Percentiles rank a stretch among this genome's conserved stretches.
These are phyloP conservation scores for Ernsta delagoae DNA, from an alignment of 2,888 invertebrate species.

Conservation along the genomic window DNA sequence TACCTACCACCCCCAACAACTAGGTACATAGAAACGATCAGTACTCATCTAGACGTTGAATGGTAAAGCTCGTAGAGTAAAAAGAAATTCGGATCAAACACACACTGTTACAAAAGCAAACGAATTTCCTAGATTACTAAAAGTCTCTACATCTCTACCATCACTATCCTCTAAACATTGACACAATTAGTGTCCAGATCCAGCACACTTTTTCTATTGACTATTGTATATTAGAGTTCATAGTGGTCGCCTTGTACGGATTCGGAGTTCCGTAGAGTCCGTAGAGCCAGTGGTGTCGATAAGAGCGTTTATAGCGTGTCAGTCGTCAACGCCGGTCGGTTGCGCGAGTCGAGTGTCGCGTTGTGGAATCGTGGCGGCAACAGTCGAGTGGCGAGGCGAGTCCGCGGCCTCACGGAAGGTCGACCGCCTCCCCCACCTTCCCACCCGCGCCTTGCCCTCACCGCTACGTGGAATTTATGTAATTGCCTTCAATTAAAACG, in stretches of 20 bases:
- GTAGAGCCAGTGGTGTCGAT: background rate
- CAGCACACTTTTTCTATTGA: too few species aligned
- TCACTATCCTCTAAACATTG: background rate
- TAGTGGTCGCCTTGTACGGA: background rate
- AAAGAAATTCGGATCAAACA: too few species aligned
- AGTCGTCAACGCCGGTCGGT: background rate
- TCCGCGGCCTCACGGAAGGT: constrained; percentile 82
- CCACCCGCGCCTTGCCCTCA: constrained; percentile 49
- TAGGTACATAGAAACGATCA: too few species aligned
- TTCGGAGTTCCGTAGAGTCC: background rate
- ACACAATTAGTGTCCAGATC: too few species aligned
- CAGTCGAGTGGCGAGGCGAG: constrained; percentile 44
- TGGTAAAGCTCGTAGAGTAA: too few species aligned
- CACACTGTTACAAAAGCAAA: too few species aligned
- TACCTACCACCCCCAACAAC: too few species aligned
- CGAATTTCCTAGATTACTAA: too few species aligned
- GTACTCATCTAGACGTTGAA: too few species aligned
- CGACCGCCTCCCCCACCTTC: constrained; percentile 63
- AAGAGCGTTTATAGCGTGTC: background rate
- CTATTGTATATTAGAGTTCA: background rate
- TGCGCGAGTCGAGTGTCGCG: constrained; percentile 11
- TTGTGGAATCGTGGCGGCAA: constrained; percentile 25
- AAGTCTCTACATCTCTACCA: background rate
- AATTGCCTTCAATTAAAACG: constrained; percentile 81
- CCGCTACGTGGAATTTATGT: constrained; percentile 82